Base-by-base conservation (phyloP, 2,113 vertebrate genomes). In the Heterocephalus glaber region DNA sequence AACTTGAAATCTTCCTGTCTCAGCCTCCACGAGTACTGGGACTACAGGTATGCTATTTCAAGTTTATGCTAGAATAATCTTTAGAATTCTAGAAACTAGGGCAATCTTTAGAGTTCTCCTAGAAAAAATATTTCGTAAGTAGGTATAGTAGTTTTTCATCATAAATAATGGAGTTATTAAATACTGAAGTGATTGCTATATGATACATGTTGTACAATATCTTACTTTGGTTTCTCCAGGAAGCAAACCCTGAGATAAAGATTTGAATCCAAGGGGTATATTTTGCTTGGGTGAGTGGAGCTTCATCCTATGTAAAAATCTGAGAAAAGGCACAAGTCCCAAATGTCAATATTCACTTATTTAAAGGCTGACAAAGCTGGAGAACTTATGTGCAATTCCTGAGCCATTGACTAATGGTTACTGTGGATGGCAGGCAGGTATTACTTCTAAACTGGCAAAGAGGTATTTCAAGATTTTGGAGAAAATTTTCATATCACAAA, bases 61-160 rank as follows among this genome's bases (percentile, higher is more conserved):
- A 74, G 13, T 56, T 89, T 97, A 38, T 66, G 11, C 58, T 82
- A 17, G 10, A 92, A 83, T 16, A 35, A 63, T n/a, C 14, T 87
- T 84, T 89, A 26, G 3, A 92, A 12, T 86, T 70, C 22, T 38
- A 44, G 20, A 56, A 92, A 86, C 11, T 83, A 10, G 4, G 90
- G 19, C 14, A 74, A 38, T 70, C 38, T 74, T 93, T 95, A 93
- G 13, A n/a, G 19, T 82, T 72, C 58, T 66, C 38, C 14, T 41
- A 63, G 17, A 93, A 88, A 97, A 84, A 26, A n/a, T 86, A 61
- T 13, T 94, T 95, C 54, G 12, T 74, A 28, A 41, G 7, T 66
- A n/a, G 2, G 3, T 26, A 19, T 47, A 72, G 22, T 28, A 49
- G 35, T 28, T 87, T 91, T 56, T 85, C 28, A 89, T 19, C 1